Evolutionary conservation across 2,797 vertebrate species (phyloP), one percentile per base, ranked within the genome.

Genomic region (Borostomias antarcticus): DNA sequence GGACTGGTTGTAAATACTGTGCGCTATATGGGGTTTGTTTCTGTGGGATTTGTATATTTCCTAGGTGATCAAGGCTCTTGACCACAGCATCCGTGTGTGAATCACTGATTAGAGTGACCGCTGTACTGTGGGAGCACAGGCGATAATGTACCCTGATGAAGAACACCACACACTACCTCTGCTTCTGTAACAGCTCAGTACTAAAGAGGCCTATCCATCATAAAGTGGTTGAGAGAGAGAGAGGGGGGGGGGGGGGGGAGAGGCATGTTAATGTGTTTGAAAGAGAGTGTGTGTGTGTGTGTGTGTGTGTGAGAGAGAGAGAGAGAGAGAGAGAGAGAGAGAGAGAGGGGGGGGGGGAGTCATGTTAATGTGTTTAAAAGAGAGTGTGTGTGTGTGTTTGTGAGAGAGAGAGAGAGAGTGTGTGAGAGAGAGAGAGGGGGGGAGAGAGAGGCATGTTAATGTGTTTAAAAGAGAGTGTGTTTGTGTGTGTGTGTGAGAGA

Each of bases 121-220:
- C 25, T 62, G 72, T 61, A 54, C 70, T 74, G 69, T 59, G 37
- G 65, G 68, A 66, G 35, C 40, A 58, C 28, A 29, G 65, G 40
- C 53, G 47, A 72, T 78, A 66, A 73, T 48, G 30, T 19, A 26
- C 53, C 15, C 63, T 54, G 30, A 69, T 33, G 75, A 62, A 75
- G 64, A 72, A 72, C 64, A 75, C 79, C 40, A 54, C 57, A 62
- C 58, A 28, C 11, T 25, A 30, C 29, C 37, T 74, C 32, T 68
- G 62, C 32, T 70, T 72, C 61, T 68, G 73, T 78, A 74, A 73
- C 64, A 62, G 57, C 69, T 75, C 35, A 52, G 72, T 51, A 30
- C 58, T 51, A 68, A 64, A 81, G 67, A 17, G 35, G 19, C 52
- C 58, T 58, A 82, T 85, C 69, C 69, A 73, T 85, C 76, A 79